Conservation (phyloP, 2,797 vertebrate species). For the Synanceia verrucosa region DNA sequence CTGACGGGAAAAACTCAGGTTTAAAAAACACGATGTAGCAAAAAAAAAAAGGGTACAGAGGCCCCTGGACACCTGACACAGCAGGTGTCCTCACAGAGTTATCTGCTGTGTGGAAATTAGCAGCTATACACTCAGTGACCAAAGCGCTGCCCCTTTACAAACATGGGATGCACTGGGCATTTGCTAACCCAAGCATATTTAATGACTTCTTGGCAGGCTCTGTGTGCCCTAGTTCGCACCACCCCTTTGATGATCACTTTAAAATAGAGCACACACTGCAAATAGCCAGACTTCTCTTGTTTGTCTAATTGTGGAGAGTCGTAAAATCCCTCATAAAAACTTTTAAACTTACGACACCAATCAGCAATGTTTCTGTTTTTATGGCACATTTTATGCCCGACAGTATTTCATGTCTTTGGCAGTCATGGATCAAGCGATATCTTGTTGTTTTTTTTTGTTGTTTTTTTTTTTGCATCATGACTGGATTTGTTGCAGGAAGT, state of each 20-base stretch:
- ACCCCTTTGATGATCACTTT: slow-evolving; percentile 45
- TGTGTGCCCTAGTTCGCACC: slow-evolving; percentile 40
- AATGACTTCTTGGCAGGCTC: slow-evolving; percentile 48
- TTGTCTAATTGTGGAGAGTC: slow-evolving; percentile 26
- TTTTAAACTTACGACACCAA: not conserved
- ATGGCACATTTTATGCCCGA: slow-evolving; percentile 7
- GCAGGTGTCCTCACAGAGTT: slow-evolving; percentile 8
- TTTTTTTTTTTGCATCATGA: slow-evolving; percentile 3
- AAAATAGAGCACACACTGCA: slow-evolving; percentile 39
- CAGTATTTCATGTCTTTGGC: slow-evolving; percentile 7
- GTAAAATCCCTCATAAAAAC: slow-evolving; percentile 7
- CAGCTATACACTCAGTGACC: slow-evolving; percentile 28
- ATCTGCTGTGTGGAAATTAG: slow-evolving; percentile 22
- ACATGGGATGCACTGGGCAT: slow-evolving; percentile 25
- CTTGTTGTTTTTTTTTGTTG: too few relatives aligned
- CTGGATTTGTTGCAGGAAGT: not conserved
- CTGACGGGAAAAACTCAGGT: not conserved
- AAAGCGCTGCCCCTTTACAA: slow-evolving; percentile 32
- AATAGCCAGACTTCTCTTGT: slow-evolving; percentile 23
- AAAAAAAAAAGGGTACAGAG: not conserved
- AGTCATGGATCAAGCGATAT: rapidly evolving
- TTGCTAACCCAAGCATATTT: slow-evolving; percentile 48
- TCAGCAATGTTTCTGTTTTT: slow-evolving; percentile 10
- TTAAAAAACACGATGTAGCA: not conserved
- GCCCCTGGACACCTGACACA: slow-evolving; percentile 5